These are phyloP conservation scores for Amorpha juglandis DNA, from an alignment of 2,888 invertebrate genomes.

Conservation along the genomic window DNA sequence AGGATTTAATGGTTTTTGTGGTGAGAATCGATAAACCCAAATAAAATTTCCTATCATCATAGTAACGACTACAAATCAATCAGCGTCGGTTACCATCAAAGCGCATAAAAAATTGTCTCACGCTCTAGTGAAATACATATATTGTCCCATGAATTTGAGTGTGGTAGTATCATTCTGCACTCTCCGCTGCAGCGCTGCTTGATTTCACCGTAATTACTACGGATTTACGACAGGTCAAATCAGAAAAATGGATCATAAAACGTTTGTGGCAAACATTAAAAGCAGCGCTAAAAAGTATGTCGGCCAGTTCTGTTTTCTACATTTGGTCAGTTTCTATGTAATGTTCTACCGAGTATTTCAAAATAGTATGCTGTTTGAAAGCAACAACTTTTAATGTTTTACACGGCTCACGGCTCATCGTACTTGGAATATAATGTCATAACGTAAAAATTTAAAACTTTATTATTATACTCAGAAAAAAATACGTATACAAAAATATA, in stretches of 20 bases:
- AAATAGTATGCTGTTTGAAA: neutral
- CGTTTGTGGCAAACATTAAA: too few relatives aligned
- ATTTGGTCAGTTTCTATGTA: neutral
- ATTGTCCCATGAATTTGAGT: constrained; percentile 45
- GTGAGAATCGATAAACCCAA: constrained; percentile 2
- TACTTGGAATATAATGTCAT: too few relatives aligned
- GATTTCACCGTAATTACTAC: neutral
- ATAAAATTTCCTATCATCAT: neutral
- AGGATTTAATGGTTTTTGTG: neutral
- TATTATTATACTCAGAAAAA: neutral
- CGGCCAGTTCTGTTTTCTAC: neutral
- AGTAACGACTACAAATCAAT: constrained; percentile 40
- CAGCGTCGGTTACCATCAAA: constrained; percentile 42
- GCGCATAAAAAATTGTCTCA: constrained; percentile 51
- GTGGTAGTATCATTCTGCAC: constrained; percentile 29
- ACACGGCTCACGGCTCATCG: too few relatives aligned
- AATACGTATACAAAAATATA: neutral
- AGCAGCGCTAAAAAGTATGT: neutral
- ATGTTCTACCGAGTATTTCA: neutral
- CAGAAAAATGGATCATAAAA: too few relatives aligned
- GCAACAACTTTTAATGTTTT: neutral
- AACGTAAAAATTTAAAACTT: too few relatives aligned
- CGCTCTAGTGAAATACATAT: constrained; percentile 70
- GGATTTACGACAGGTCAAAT: too few relatives aligned
- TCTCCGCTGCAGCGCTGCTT: neutral